A percentile compares a stretch with the other conserved stretches of the same genome.
Conservation (phyloP, 1,140 invertebrate genomes). For the Solen grandis region DNA sequence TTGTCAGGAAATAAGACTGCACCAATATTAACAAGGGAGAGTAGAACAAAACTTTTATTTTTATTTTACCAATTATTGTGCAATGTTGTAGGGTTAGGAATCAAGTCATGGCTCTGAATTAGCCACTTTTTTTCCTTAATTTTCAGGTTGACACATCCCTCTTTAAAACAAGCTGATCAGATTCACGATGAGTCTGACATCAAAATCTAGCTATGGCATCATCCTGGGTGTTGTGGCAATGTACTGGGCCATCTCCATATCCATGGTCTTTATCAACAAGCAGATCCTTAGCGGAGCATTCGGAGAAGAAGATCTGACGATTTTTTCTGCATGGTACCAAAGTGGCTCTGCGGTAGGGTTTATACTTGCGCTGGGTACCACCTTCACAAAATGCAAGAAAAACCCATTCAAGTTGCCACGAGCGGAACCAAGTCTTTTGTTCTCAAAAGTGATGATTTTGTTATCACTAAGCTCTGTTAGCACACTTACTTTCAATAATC, state of each 20-base stretch:
- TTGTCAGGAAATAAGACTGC: too few species aligned
- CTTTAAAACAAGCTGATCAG: too few species aligned
- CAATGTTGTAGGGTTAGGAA: too few species aligned
- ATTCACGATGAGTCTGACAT: too few species aligned
- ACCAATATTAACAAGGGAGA: too few species aligned
- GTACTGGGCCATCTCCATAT: slow-evolving; percentile 79
- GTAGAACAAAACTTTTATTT: too few species aligned
- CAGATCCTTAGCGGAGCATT: slow-evolving; percentile 72
- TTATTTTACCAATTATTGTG: too few species aligned
- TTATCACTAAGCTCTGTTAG: slow-evolving; percentile 73
- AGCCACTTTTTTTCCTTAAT: too few species aligned
- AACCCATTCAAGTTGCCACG: slow-evolving; percentile 52
- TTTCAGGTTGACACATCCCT: too few species aligned
- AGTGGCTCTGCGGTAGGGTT: slow-evolving; percentile 62
- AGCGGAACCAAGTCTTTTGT: slow-evolving; percentile 59
- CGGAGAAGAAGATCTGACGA: slow-evolving; percentile 68
- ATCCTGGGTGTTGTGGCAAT: slow-evolving; percentile 67
- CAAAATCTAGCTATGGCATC: slow-evolving; percentile 16
- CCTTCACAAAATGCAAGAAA: slow-evolving; percentile 16
- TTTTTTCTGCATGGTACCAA: slow-evolving; percentile 79
- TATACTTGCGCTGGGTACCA: slow-evolving; percentile 48
- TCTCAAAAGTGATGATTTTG: slow-evolving; percentile 69
- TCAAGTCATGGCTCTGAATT: too few species aligned
- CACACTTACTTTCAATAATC: slow-evolving; percentile 77
- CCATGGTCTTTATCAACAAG: slow-evolving; percentile 80